phyloP scores from a whole-genome alignment of 2,797 vertebrate species.

The Mionectes olivaceus region DNA sequence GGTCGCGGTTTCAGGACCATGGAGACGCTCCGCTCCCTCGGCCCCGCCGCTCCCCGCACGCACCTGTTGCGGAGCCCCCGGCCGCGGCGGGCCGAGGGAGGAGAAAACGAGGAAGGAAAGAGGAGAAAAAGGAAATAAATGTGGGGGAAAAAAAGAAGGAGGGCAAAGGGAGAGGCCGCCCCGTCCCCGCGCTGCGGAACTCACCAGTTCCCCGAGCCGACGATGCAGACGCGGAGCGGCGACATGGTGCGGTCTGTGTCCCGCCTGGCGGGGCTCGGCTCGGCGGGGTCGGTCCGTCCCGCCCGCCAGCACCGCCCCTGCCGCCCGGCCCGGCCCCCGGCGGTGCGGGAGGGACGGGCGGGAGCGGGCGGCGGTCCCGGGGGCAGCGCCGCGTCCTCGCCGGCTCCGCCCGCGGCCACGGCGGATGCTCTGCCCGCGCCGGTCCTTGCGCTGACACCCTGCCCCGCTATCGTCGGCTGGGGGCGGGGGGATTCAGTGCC shows the following conservation, averaged over 20 bases:
- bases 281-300: neutral
- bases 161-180: neutral
- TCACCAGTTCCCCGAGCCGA: slow-evolving; percentile 76
- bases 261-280: neutral
- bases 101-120: neutral
- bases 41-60: neutral
- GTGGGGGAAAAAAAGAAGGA: neutral
- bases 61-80: slow-evolving; percentile 8
- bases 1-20: neutral
- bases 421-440: neutral
- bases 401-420: neutral
- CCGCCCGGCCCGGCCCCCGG: neutral
- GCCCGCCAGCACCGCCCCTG: slow-evolving; percentile 9
- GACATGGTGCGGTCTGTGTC: slow-evolving; percentile 40
- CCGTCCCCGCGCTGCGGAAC: neutral
- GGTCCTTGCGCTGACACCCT: neutral
- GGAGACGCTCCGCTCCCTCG: neutral
- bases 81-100: neutral
- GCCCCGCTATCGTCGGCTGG: neutral
- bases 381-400: neutral
- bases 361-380: neutral
- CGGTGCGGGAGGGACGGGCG: neutral
- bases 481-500: neutral
- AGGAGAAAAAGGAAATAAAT: neutral
- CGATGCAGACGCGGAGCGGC: slow-evolving; percentile 80